Evolutionary conservation across 2,113 vertebrate genomes (phyloP).

Genomic region (Hyperopisus bebe): DNA sequence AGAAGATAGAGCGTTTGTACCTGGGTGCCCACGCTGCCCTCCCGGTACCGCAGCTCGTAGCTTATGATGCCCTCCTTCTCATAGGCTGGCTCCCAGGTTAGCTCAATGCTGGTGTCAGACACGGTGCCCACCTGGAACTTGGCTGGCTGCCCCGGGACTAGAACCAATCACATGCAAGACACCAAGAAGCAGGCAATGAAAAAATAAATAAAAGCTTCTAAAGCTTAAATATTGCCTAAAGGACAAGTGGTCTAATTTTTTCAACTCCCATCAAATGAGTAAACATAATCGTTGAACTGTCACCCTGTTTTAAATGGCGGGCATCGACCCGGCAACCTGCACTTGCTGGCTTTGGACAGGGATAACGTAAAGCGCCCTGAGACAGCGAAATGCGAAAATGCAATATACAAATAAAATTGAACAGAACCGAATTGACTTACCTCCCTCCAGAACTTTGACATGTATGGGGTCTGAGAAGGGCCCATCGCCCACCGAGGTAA

Average conservation of each 20-base stretch:
- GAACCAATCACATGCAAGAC: constrained; percentile 21
- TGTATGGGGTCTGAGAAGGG: constrained; percentile 92
- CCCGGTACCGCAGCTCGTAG: constrained; percentile 82
- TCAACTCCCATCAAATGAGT: background rate
- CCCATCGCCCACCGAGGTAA: constrained; percentile 93
- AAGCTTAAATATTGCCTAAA: background rate
- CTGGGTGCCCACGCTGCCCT: constrained; percentile 69
- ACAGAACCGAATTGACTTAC: constrained; percentile 51
- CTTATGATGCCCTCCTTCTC: constrained; percentile 85
- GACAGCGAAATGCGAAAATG: background rate
- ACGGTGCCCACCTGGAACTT: constrained; percentile 87
- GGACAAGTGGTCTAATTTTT: background rate
- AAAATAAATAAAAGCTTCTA: background rate
- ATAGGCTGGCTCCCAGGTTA: constrained; percentile 82
- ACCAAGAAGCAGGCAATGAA: background rate
- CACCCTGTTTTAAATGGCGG: background rate
- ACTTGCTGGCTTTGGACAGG: background rate
- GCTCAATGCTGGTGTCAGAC: constrained; percentile 80
- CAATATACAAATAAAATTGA: background rate
- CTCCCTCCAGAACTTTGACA: constrained; percentile 93
- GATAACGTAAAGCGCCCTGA: background rate
- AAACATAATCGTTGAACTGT: background rate
- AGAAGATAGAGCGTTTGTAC: constrained; percentile 49
- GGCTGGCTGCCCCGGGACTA: constrained; percentile 92
- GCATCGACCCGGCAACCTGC: too few relatives aligned